Evolutionary conservation across 2,888 invertebrate species (phyloP).

Genomic region (Girardia tigrina): DNA sequence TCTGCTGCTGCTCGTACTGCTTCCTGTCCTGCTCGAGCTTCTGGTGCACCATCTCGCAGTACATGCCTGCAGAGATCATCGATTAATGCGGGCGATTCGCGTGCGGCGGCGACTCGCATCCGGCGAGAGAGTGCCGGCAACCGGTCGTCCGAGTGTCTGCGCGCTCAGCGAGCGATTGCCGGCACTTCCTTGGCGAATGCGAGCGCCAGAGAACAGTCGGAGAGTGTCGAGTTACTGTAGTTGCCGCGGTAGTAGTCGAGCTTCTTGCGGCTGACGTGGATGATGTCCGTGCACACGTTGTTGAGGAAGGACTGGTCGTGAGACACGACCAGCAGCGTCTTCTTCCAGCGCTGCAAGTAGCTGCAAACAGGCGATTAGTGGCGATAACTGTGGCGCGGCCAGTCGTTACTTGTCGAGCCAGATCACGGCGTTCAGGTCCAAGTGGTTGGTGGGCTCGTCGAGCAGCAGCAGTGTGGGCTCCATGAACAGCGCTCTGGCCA

Average conservation of each 20-base stretch:
- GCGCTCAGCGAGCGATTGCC: too few relatives aligned
- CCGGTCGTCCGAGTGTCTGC: too few relatives aligned
- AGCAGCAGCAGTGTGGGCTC: conserved; percentile 89
- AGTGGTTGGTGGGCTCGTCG: conserved; percentile 97
- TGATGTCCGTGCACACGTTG: conserved; percentile 95
- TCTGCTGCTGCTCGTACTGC: conserved; percentile 95
- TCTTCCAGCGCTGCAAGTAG: conserved; percentile 94
- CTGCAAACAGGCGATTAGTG: conserved; percentile 50
- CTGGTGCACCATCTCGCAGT: conserved; percentile 94
- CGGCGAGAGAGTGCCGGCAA: too few relatives aligned
- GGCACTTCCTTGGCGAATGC: too few relatives aligned
- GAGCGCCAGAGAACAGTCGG: too few relatives aligned
- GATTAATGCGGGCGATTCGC: too few relatives aligned
- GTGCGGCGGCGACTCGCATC: too few relatives aligned
- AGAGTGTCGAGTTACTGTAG: too few relatives aligned
- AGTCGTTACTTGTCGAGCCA: conserved; percentile 84
- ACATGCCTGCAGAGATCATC: conserved; percentile 54
- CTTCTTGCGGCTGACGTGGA: conserved; percentile 85
- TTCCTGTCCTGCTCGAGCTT: conserved; percentile 85
- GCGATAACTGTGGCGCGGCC: background rate
- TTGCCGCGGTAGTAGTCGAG: conserved; percentile 82
- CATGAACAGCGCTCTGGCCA: conserved; percentile 79
- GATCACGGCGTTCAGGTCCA: conserved; percentile 96
- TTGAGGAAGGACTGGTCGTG: conserved; percentile 99
- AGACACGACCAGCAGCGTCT: conserved; percentile 88